Conservation (phyloP, 92 coral and sea anemone genomes). For the Meandrina meandrites region DNA sequence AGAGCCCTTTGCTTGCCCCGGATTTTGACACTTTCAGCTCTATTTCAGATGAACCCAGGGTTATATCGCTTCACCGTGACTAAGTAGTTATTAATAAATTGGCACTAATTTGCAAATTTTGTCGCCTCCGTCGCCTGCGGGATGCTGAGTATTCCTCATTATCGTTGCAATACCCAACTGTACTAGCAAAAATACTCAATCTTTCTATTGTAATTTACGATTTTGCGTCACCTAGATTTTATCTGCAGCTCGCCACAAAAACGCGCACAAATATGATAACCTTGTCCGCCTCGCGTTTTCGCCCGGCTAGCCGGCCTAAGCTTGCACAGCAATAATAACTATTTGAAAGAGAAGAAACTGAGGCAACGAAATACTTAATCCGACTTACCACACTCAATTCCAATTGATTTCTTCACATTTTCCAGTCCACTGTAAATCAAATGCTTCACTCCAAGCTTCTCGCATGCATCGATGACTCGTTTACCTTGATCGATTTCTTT, state of each 20-base stretch:
- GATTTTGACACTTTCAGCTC: too few species aligned
- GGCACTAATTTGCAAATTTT: not conserved
- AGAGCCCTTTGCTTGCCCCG: too few species aligned
- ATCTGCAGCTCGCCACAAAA: too few species aligned
- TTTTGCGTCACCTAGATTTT: too few species aligned
- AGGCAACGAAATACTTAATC: not conserved
- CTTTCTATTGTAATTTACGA: too few species aligned
- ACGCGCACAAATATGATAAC: too few species aligned
- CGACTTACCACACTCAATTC: conserved; percentile 76
- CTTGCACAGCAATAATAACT: too few species aligned
- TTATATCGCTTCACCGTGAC: not conserved
- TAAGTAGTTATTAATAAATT: not conserved
- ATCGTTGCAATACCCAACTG: too few species aligned
- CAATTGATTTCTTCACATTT: conserved; percentile 67
- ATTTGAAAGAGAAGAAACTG: too few species aligned
- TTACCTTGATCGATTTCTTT: conserved; percentile 79
- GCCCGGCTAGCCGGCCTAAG: too few species aligned
- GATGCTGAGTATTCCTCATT: not conserved
- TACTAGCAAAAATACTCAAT: too few species aligned
- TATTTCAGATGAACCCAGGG: not conserved
- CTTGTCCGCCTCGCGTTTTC: too few species aligned
- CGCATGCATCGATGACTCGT: conserved; percentile 67
- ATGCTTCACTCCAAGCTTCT: conserved; percentile 70
- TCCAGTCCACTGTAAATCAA: conserved; percentile 81
- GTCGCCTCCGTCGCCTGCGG: not conserved